Evolutionary conservation across 2,888 invertebrate species (phyloP).

Genomic region (Nomada lathburiana): DNA sequence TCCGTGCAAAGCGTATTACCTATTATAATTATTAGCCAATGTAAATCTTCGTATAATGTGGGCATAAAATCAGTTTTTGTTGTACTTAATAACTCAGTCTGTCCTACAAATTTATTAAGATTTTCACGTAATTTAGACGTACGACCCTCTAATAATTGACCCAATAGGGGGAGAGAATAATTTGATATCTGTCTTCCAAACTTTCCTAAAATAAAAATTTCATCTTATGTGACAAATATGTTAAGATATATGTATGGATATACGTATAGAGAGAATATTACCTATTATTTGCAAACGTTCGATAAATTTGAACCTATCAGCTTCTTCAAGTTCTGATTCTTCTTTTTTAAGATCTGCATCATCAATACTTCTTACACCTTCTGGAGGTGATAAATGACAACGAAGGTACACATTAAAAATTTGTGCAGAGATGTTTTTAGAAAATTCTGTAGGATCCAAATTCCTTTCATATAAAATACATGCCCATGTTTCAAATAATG

Average conservation of each 20-base stretch:
- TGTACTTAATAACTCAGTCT: conserved; percentile 64
- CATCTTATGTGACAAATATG: neutral
- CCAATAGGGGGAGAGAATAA: conserved; percentile 89
- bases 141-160: conserved; percentile 88
- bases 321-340: conserved; percentile 88
- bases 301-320: conserved; percentile 88
- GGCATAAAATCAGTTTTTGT: conserved; percentile 84
- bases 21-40: conserved; percentile 93
- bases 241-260: neutral
- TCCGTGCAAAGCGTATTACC: conserved; percentile 90
- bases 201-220: conserved; percentile 80
- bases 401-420: conserved; percentile 93
- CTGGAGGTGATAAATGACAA: conserved; percentile 92
- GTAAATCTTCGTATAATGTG: conserved; percentile 93
- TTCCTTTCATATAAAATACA: conserved; percentile 84
- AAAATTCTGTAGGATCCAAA: conserved; percentile 82
- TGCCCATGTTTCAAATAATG: conserved; percentile 89
- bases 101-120: conserved; percentile 78
- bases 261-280: conserved; percentile 54
- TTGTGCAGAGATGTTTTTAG: conserved; percentile 84
- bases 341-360: conserved; percentile 85
- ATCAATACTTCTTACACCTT: conserved; percentile 87
- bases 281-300: conserved; percentile 92
- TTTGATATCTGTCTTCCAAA: conserved; percentile 88
- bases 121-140: conserved; percentile 86